These are phyloP conservation scores for Lasius fuliginosus DNA, from an alignment of 2,888 invertebrate genomes.

Conservation along the genomic window DNA sequence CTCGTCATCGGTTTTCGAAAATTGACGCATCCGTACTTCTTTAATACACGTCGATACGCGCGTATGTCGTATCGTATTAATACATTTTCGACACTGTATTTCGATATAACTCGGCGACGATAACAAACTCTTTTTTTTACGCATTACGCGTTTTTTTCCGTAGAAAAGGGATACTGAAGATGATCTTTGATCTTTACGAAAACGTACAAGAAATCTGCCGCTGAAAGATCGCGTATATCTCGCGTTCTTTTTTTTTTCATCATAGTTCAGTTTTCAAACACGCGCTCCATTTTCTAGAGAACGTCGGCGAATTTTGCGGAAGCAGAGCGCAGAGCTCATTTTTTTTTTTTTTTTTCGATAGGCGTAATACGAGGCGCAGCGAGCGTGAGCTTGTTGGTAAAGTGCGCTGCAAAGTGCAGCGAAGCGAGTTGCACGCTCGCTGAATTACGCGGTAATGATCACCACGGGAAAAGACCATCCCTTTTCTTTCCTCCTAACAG, in stretches of 20 bases:
- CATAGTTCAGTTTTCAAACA: slow-evolving; percentile 22
- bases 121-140: not conserved
- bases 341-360: slow-evolving; percentile 50
- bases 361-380: slow-evolving; percentile 55
- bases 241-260: not conserved
- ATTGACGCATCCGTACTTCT: not conserved
- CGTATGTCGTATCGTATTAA: not conserved
- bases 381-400: slow-evolving; percentile 62
- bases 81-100: not conserved
- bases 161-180: not conserved
- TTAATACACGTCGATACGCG: not conserved
- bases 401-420: slow-evolving; percentile 70
- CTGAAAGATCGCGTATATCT: not conserved
- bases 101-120: not conserved
- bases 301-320: slow-evolving; percentile 38
- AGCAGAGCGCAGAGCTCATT: slow-evolving; percentile 29
- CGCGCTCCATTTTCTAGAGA: slow-evolving; percentile 27
- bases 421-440: slow-evolving; percentile 66
- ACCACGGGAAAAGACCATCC: slow-evolving; percentile 54
- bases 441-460: slow-evolving; percentile 71
- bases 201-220: not conserved
- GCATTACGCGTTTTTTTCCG: not conserved
- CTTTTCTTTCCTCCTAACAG: slow-evolving; percentile 28
- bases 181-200: not conserved
- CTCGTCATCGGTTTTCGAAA: not conserved